Base-by-base conservation (phyloP, 37 sponge, comb jelly and placozoan species). In the Ianthella basta region DNA sequence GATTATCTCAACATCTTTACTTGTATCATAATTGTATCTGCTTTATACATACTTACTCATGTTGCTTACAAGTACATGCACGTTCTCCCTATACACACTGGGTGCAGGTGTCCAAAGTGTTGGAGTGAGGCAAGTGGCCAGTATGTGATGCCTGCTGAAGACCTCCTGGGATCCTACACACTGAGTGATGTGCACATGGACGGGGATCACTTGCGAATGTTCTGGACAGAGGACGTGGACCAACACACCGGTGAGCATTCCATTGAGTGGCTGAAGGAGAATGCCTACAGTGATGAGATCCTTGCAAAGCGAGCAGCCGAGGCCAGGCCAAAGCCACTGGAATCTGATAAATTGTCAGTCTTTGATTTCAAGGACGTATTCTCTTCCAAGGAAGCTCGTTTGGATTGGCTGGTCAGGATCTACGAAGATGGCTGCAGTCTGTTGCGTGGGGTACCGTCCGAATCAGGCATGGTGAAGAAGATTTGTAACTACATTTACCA, bases 211-310 rank as follows among this genome's bases (percentile, higher is more conserved):
- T 13, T 72, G 35, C 10, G 4, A 20, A 40, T 72, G 32, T 14
- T 21, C 8, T 72, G 37, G 37, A 30, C 16, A 37, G 73, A 72
- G 20, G 73, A 72, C 73, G 41, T 19, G 16, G 73, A 72, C 73
- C 14, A 72, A 13, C 73, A 72, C 73, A 33, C 8, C 8, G 73
- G 73, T 37, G 30, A 20, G 39, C 36, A 37, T 32, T 40, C 73
- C 40, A 30, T 72, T 32, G 41, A 37, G 5, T 72, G 73, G 73
- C 13, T 72, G 73, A 72, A 72, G 73, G 73, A 72, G 8, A 72
- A 72, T 37, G 41, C 40, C 37, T 72, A 72, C 73, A 40, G 73
- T 37, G 73, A 72, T 20, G 37, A 33, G 20, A 40, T 72, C 30
- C 19, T 72, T 13, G 19, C 32, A 12, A 33, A 72, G 41, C 73